A percentile compares a stretch with the other conserved stretches of the same genome.
These are phyloP conservation scores for Tiphia femorata DNA, from an alignment of 2,888 invertebrate genomes.

Conservation along the genomic window DNA sequence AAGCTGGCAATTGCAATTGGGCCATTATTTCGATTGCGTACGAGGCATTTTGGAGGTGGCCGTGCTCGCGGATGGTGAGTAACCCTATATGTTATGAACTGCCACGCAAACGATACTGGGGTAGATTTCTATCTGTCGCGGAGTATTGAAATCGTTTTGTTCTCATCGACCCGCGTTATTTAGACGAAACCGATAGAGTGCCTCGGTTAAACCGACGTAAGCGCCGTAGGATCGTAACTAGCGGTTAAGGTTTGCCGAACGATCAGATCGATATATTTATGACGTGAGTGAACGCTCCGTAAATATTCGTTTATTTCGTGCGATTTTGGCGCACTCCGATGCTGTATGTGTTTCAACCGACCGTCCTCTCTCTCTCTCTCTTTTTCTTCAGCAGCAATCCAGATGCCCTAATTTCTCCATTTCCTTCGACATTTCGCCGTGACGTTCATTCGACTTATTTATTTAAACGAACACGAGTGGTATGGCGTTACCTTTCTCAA, in stretches of 20 bases:
- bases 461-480: too few relatives aligned
- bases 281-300: conserved; percentile 29
- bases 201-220: not conserved
- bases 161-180: conserved; percentile 44
- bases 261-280: conserved; percentile 33
- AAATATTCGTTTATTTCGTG: conserved; percentile 28
- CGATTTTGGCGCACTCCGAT: too few relatives aligned
- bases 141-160: conserved; percentile 45
- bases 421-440: too few relatives aligned
- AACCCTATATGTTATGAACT: conserved; percentile 39
- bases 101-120: conserved; percentile 31
- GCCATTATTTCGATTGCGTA: conserved; percentile 58
- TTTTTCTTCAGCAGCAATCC: too few relatives aligned
- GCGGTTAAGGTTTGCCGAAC: not conserved
- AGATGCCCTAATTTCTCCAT: too few relatives aligned
- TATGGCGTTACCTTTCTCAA: too few relatives aligned
- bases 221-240: not conserved
- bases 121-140: conserved; percentile 36
- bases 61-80: conserved; percentile 22
- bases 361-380: too few relatives aligned
- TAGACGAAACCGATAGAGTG: conserved; percentile 29
- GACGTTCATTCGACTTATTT: too few relatives aligned
- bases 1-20: conserved; percentile 50
- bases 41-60: conserved; percentile 51
- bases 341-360: too few relatives aligned